Conservation (phyloP, 2,888 invertebrate genomes). For the Tiliacea citrago region DNA sequence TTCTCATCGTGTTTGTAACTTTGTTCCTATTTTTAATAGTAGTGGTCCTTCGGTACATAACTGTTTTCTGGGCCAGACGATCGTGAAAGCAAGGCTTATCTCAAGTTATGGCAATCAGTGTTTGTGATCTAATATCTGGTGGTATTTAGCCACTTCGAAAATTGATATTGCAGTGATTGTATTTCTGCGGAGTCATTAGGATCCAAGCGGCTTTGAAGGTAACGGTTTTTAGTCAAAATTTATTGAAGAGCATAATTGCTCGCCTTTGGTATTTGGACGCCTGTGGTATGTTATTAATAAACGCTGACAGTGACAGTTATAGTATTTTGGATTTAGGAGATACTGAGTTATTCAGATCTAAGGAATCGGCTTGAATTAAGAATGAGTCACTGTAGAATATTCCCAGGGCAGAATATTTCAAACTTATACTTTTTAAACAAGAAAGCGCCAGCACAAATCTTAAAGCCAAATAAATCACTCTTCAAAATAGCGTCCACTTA, state of each 20-base stretch:
- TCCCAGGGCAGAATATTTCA: slow-evolving; percentile 4
- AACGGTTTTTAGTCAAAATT: background rate
- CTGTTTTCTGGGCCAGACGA: slow-evolving; percentile 51
- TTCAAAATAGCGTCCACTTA: slow-evolving; percentile 59
- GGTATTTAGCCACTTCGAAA: slow-evolving; percentile 72
- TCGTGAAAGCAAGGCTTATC: slow-evolving; percentile 77
- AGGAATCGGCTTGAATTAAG: background rate
- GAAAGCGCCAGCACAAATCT: slow-evolving; percentile 43
- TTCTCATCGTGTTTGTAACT: background rate
- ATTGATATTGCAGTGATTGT: slow-evolving; percentile 58
- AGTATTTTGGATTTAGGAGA: background rate
- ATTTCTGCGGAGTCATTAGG: slow-evolving; percentile 33
- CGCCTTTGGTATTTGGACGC: background rate
- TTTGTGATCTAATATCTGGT: slow-evolving; percentile 74
- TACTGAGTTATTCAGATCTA: background rate
- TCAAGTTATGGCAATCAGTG: slow-evolving; percentile 76
- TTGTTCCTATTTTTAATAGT: background rate
- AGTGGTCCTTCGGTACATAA: slow-evolving; percentile 22
- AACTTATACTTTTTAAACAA: slow-evolving; percentile 28
- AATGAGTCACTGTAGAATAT: slow-evolving; percentile 10
- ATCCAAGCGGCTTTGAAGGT: background rate
- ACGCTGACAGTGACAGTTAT: no score
- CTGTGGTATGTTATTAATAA: background rate
- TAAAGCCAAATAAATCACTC: slow-evolving; percentile 61
- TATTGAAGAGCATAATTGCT: background rate